Conservation (phyloP, 2,797 vertebrate species). For the Meriones psammophilus region DNA sequence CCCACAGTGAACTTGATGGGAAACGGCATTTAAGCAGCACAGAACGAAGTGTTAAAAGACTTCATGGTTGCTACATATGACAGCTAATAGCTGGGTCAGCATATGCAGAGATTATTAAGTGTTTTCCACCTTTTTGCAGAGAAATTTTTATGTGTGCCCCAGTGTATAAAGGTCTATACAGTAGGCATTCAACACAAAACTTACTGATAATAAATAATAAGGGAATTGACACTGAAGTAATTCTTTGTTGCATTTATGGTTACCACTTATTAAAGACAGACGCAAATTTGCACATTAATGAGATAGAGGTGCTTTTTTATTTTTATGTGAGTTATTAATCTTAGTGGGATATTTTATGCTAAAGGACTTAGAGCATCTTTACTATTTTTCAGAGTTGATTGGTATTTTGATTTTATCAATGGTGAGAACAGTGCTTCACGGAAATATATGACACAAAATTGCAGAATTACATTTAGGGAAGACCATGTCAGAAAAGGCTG, state of each 20-base stretch:
- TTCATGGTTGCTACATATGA: constrained; percentile 36
- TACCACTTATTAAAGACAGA: neutral
- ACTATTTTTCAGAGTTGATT: neutral
- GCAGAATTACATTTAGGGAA: neutral
- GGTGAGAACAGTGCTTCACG: neutral
- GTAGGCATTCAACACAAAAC: neutral
- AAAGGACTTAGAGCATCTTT: neutral
- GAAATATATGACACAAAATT: neutral
- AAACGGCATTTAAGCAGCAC: neutral
- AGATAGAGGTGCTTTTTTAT: neutral
- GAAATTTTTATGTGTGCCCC: neutral
- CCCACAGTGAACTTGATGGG: constrained; percentile 7
- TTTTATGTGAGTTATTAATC: neutral
- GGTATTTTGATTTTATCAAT: neutral
- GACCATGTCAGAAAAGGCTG: neutral
- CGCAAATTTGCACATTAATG: neutral
- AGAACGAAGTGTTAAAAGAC: neutral
- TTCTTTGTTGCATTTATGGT: neutral
- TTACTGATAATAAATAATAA: neutral
- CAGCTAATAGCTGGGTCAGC: neutral
- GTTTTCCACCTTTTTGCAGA: neutral
- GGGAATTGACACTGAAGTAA: neutral
- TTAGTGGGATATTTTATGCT: neutral
- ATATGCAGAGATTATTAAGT: neutral
- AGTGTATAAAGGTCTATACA: neutral